These are phyloP conservation scores for Callaeas wilsoni DNA, from an alignment of 2,113 vertebrate genomes.

Conservation along the genomic window DNA sequence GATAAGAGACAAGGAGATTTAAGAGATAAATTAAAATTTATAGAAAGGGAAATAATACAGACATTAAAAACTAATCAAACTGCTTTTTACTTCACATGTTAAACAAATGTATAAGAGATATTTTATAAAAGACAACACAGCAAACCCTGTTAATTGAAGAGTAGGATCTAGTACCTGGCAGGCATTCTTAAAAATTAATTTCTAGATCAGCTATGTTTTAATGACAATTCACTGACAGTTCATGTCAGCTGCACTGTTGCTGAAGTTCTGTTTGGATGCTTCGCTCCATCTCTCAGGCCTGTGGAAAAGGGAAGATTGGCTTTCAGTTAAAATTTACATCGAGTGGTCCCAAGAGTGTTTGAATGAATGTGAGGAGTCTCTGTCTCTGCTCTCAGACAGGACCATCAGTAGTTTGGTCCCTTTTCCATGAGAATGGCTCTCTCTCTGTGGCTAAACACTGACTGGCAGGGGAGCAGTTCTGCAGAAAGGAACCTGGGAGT, in stretches of 20 bases:
- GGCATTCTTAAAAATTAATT: not conserved
- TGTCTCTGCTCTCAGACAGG: not conserved
- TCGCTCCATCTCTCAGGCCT: not conserved
- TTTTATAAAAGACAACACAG: not conserved
- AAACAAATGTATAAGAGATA: not conserved
- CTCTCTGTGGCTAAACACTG: not conserved
- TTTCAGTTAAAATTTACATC: not conserved
- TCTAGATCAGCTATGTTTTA: not conserved
- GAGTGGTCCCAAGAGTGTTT: not conserved
- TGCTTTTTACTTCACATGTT: not conserved
- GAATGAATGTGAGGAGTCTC: not conserved
- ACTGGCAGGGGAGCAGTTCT: not conserved
- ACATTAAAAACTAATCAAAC: not conserved
- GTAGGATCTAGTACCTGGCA: not conserved
- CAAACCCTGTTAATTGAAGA: not conserved
- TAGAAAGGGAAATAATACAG: not conserved
- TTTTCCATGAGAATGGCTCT: not conserved
- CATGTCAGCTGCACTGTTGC: not conserved
- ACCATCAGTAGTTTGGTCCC: accelerated
- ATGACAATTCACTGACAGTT: not conserved
- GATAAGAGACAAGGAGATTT: no score
- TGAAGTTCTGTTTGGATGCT: not conserved
- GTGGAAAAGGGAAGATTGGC: not conserved
- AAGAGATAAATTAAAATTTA: not conserved
- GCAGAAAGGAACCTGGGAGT: not conserved